Percentiles rank a stretch among this genome's conserved stretches.
phyloP scores from a whole-genome alignment of 2,888 invertebrate genomes.

The Drosophila antonietae region DNA sequence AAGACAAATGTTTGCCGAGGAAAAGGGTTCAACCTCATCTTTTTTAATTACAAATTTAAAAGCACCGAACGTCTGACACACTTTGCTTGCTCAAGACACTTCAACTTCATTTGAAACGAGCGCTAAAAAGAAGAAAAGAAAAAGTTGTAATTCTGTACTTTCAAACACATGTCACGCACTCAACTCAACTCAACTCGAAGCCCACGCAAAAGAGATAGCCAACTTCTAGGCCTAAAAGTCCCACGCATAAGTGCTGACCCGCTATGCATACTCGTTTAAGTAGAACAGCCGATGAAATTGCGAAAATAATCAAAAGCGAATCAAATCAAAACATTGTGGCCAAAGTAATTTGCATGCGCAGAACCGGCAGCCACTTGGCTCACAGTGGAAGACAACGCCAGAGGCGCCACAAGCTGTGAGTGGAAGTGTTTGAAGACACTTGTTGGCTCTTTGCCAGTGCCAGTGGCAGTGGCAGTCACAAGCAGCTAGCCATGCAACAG shows the following conservation, averaged over 20 bases:
- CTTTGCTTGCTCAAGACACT: constrained; percentile 25
- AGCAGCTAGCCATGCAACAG: constrained; percentile 16
- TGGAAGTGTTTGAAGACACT: constrained; percentile 73
- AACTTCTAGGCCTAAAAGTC: constrained; percentile 36
- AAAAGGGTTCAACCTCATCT: not conserved
- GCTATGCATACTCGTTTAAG: constrained; percentile 35
- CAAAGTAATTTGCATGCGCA: constrained; percentile 77
- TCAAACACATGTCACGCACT: constrained; percentile 75
- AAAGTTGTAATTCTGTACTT: constrained; percentile 43
- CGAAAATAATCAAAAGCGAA: constrained; percentile 75
- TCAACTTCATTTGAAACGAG: constrained; percentile 24
- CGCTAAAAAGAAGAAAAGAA: not conserved
- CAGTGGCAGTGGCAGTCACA: constrained; percentile 7
- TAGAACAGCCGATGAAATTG: constrained; percentile 51
- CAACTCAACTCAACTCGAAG: constrained; percentile 42
- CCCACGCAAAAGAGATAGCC: constrained; percentile 48
- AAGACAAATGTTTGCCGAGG: not conserved
- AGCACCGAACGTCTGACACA: constrained; percentile 37
- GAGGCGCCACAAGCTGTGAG: constrained; percentile 60
- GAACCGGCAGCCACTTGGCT: constrained; percentile 60
- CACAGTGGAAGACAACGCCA: constrained; percentile 65
- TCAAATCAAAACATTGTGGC: constrained; percentile 77
- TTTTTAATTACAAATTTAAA: constrained; percentile 12
- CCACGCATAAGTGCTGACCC: constrained; percentile 48
- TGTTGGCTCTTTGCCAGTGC: constrained; percentile 73